Base-by-base conservation (phyloP, 2,113 vertebrate species). In the Elachura formosa region DNA sequence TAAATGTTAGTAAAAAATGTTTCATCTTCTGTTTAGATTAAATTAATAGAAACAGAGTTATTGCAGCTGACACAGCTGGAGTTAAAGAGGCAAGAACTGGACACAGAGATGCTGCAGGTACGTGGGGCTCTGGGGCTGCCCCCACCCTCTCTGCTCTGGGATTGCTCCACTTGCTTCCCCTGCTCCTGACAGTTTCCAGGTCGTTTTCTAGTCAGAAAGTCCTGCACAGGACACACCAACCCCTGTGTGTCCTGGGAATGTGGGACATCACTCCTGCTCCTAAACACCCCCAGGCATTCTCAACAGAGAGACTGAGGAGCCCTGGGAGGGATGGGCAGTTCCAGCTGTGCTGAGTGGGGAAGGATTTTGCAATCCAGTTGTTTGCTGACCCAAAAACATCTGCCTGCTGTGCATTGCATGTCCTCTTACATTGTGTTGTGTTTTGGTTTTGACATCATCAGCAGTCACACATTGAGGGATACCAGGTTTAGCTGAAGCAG, bases 61-160 rank as follows among this genome's bases (percentile, higher is more conserved):
- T 98, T 98, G 99, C 99, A 99, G 98, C 95, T 99, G 98, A 99
- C 99, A 97, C 99, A 99, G 98, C 98, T 99, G 98, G 99, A 99
- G 98, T 97, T 99, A 98, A 99, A 99, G 98, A 99, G 98, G 97
- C 98, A 98, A 94, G 98, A 97, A 97, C 98, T 99, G 98, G 99
- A 99, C 97, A 96, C 98, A 97, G 99, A 99, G 98, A 98, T 96
- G 52, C 97, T 99, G 94, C 99, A 99, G 99, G 99, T 99, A 98
- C 40, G 99, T 99, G 95, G 94, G 97, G 96, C 96, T 92, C 84
- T 87, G 93, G 55, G 55, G 79, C 93, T 79, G 92, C 56, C 83
- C 55, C 80, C 66, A 68, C n/a, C 54, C 68, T 59, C 91, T 66
- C 55, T 76, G 76, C 86, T 91, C 49, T 45, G 66, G 73, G 67